phyloP scores from a whole-genome alignment of 2,113 vertebrate species.

The Atherinomorus stipes region DNA sequence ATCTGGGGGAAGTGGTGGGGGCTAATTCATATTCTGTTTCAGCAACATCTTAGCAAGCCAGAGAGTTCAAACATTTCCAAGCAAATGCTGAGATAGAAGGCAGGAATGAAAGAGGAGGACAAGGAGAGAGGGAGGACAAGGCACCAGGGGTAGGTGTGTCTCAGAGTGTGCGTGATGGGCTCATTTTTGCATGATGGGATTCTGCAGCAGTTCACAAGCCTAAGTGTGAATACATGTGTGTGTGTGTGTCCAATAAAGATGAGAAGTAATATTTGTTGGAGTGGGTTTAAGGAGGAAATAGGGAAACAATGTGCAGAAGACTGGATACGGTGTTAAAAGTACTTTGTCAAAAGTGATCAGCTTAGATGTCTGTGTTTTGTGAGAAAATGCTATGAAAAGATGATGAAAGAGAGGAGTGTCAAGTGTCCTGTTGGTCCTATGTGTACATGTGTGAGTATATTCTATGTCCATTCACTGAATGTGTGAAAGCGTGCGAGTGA shows the following conservation, averaged over 20 bases:
- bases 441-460: slow-evolving; percentile 13
- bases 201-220: not conserved
- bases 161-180: not conserved
- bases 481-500: not conserved
- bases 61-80: slow-evolving; percentile 81
- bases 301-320: slow-evolving; percentile 44
- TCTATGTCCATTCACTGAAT: not conserved
- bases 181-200: slow-evolving; percentile 32
- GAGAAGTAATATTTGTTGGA: slow-evolving; percentile 57
- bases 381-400: no score
- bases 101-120: slow-evolving; percentile 56
- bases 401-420: no score
- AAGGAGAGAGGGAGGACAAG: slow-evolving; percentile 72
- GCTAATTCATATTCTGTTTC: slow-evolving; percentile 83
- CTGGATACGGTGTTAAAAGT: slow-evolving; percentile 28
- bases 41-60: slow-evolving; percentile 78
- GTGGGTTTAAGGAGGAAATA: slow-evolving; percentile 40
- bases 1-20: slow-evolving; percentile 54
- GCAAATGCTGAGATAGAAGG: slow-evolving; percentile 65
- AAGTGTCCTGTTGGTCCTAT: not conserved
- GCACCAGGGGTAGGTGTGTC: slow-evolving; percentile 59
- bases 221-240: not conserved
- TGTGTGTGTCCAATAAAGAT: slow-evolving; percentile 66
- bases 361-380: no score
- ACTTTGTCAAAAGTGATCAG: no score